Evolutionary conservation across 2,888 invertebrate species (phyloP), one percentile per base, ranked within the genome.

Genomic region (Lepidonotus clava): DNA sequence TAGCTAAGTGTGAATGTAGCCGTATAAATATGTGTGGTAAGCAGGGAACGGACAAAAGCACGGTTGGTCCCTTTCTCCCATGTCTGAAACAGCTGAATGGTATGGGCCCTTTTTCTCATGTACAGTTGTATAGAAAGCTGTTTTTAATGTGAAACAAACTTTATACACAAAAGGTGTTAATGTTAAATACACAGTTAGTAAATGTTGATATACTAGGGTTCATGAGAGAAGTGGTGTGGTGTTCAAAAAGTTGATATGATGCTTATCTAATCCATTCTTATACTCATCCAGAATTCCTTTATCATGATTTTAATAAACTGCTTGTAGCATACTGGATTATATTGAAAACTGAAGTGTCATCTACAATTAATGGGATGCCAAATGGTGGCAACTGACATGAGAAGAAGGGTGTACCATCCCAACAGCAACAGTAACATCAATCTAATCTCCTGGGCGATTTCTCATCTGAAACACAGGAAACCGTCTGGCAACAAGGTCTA

Each of bases 391-490:
- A 14, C 14, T 56, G 56, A 71, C 71, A 71, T 71, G 71, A 71
- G 71, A n/a, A 71, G 71, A 71, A 71, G 71, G 36, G 38, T 32
- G 34, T 18, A 14, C 38, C 34, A 71, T 38, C 36, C 71, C 34
- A 38, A 24, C 71, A 71, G 32, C 38, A 71, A 38, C 71, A 71
- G 71, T 71, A 71, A 71, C 11, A 32, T 56, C 8, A n/a, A 32
- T 71, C 71, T 71, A 36, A 38, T 6, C 14, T 51, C 32, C 71
- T 71, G 71, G 34, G 34, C 38, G 28, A 38, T 24, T 11, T 71
- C 36, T 71, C 38, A 71, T 71, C 71, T 71, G 71, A 71, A 71
- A 71, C 36, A 71, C 34, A 18, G 71, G 71, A 71, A 71, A 71
- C 71, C 71, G 71, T 71, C 71, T 71, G 71, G 71, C 71, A 71